phyloP scores from a whole-genome alignment of 2,888 invertebrate genomes.

The Eupithecia exiguata region DNA sequence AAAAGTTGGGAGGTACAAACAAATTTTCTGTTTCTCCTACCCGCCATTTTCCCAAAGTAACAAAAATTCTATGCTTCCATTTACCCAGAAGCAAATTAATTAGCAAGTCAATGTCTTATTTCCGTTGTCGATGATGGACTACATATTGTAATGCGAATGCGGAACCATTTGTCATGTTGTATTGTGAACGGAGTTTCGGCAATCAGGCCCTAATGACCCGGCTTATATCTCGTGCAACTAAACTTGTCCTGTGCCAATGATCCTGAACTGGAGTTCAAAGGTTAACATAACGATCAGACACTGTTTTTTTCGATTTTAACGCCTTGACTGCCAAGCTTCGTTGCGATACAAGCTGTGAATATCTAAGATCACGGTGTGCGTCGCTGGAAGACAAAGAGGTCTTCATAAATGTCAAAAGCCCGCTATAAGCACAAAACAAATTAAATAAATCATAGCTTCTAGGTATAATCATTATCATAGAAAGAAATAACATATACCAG shows the following conservation, averaged over 20 bases:
- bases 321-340: too few relatives aligned
- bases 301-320: neutral
- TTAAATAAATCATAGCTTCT: neutral
- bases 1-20: neutral
- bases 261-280: conserved; percentile 4
- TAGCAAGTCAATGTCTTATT: conserved; percentile 17
- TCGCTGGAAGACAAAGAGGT: neutral
- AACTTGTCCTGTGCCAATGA: conserved; percentile 51
- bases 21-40: neutral
- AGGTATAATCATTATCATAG: neutral
- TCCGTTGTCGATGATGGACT: conserved; percentile 22
- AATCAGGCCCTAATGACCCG: conserved; percentile 62
- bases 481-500: neutral
- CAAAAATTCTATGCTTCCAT: neutral
- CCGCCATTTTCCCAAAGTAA: neutral
- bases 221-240: conserved; percentile 62
- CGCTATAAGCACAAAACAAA: neutral
- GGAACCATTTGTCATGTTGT: conserved; percentile 49
- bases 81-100: conserved; percentile 14
- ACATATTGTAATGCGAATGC: conserved; percentile 40
- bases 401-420: neutral
- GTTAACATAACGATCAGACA: neutral
- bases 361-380: too few relatives aligned
- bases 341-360: too few relatives aligned
- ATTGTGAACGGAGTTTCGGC: conserved; percentile 57